These are phyloP conservation scores for Achroia grisella DNA, from an alignment of 1,140 invertebrate genomes.

Conservation along the genomic window DNA sequence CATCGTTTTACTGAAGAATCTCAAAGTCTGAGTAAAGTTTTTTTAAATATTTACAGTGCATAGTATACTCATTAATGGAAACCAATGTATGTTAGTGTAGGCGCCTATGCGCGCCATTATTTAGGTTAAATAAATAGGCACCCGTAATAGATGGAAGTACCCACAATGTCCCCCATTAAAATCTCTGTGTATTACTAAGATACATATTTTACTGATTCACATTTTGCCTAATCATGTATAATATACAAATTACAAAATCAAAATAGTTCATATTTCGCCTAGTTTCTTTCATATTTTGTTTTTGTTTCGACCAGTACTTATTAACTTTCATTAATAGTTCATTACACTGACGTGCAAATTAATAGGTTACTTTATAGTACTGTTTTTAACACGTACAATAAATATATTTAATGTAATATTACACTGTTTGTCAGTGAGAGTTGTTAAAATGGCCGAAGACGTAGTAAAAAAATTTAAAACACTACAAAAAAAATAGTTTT, in stretches of 20 bases:
- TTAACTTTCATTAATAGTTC: too few relatives aligned
- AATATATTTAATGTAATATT: too few relatives aligned
- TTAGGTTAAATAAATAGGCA: conserved; percentile 35
- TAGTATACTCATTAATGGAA: conserved; percentile 22
- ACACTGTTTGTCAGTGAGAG: too few relatives aligned
- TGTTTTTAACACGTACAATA: too few relatives aligned
- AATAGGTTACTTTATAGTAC: too few relatives aligned
- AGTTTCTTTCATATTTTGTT: conserved; percentile 11
- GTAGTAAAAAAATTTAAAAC: too few relatives aligned
- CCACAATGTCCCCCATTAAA: conserved; percentile 40
- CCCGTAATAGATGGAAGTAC: conserved; percentile 45
- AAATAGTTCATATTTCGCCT: conserved; percentile 35
- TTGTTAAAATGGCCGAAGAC: too few relatives aligned
- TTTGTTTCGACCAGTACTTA: too few relatives aligned
- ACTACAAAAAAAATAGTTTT: too few relatives aligned
- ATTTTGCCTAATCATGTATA: conserved; percentile 71
- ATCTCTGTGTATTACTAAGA: conserved; percentile 56
- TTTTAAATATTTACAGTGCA: conserved; percentile 37
- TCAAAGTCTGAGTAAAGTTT: conserved; percentile 44
- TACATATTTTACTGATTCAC: conserved; percentile 68
- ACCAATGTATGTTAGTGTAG: conserved; percentile 6
- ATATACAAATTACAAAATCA: conserved; percentile 64
- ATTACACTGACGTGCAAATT: too few relatives aligned
- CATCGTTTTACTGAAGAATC: conserved; percentile 22
- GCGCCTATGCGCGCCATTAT: conserved; percentile 17